These are phyloP conservation scores for Polyergus mexicanus DNA, from an alignment of 1,140 invertebrate genomes.

Conservation along the genomic window DNA sequence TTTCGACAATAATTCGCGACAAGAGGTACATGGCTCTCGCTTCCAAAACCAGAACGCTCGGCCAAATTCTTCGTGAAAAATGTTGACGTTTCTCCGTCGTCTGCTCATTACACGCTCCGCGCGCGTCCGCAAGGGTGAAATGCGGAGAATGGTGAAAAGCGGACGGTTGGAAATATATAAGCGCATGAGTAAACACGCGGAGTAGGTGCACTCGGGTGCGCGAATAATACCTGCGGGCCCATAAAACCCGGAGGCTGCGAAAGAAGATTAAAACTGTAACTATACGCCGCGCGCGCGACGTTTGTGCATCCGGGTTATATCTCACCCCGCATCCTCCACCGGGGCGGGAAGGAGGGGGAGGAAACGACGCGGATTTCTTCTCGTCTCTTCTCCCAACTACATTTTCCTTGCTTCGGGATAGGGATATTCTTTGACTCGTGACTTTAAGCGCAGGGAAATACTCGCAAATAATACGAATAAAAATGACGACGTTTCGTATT, in stretches of 20 bases:
- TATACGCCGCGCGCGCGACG: constrained; percentile 16
- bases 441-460: constrained; percentile 21
- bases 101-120: background rate
- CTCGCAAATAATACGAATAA: constrained; percentile 53
- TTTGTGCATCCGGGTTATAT: constrained; percentile 28
- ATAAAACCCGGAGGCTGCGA: constrained; percentile 42
- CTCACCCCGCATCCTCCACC: background rate
- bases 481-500: constrained; percentile 42
- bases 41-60: background rate
- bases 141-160: background rate
- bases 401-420: constrained; percentile 43
- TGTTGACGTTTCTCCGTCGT: constrained; percentile 15
- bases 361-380: background rate
- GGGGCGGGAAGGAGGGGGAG: background rate
- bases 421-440: constrained; percentile 40
- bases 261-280: constrained; percentile 63
- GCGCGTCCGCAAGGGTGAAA: constrained; percentile 1
- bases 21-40: too few relatives aligned
- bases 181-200: constrained; percentile 48
- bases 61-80: constrained; percentile 35
- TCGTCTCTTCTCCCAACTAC: constrained; percentile 9
- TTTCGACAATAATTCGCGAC: background rate
- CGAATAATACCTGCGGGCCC: constrained; percentile 43
- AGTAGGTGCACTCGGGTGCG: constrained; percentile 26
- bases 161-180: constrained; percentile 15